A percentile compares a stretch with the other conserved stretches of the same genome.
Conservation (phyloP, 2,113 vertebrate species). For the Megalops atlanticus region DNA sequence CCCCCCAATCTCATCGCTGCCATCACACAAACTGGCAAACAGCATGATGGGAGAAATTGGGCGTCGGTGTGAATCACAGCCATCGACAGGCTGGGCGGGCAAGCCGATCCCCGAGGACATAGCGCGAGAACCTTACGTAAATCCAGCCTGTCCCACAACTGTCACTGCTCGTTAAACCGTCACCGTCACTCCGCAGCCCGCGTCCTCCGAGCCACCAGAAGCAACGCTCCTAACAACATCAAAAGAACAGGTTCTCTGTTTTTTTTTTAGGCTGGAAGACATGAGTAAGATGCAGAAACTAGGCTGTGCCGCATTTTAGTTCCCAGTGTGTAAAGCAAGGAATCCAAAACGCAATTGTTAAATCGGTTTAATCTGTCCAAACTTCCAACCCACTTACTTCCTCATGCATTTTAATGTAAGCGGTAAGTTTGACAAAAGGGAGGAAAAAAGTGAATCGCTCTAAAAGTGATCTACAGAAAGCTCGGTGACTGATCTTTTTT, state of each 20-base stretch:
- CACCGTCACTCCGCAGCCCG: neutral
- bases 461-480: too few relatives aligned
- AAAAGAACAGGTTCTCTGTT: neutral
- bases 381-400: too few relatives aligned
- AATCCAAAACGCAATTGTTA: neutral
- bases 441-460: neutral
- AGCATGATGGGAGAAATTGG: conserved; percentile 14
- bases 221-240: neutral
- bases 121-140: neutral
- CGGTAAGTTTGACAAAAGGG: neutral
- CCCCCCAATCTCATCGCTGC: neutral
- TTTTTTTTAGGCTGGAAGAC: too few relatives aligned
- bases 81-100: neutral
- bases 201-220: neutral
- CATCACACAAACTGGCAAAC: neutral
- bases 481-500: too few relatives aligned
- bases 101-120: too few relatives aligned
- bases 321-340: neutral
- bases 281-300: neutral
- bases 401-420: too few relatives aligned
- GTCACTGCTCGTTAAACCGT: neutral
- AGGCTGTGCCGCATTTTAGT: neutral
- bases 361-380: too few relatives aligned
- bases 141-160: neutral
- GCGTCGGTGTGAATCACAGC: conserved; percentile 14